Conservation (phyloP, 92 coral and sea anemone genomes). For the Galaxea fascicularis region DNA sequence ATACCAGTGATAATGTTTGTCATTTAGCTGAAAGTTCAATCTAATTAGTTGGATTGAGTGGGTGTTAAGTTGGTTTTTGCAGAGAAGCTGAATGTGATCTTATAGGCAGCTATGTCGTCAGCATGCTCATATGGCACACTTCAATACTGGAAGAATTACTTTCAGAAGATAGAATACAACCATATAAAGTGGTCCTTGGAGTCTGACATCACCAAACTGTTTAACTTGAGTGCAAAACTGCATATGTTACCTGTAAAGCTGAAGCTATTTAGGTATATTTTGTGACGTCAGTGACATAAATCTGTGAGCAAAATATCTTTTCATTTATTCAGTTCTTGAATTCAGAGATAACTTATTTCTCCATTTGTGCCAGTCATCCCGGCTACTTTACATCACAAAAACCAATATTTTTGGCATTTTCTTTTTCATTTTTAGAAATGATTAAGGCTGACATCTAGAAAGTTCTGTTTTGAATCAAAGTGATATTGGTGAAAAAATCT, state of each 20-base stretch:
- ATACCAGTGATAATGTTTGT: not conserved
- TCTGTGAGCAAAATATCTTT: too few species aligned
- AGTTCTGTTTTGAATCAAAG: not conserved
- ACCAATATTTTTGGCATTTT: constrained; percentile 9
- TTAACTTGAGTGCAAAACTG: not conserved
- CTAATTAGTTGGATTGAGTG: not conserved
- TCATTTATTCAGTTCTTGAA: not conserved
- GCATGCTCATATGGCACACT: not conserved
- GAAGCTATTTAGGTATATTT: not conserved
- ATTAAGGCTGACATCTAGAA: constrained; percentile 19
- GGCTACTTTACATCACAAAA: not conserved
- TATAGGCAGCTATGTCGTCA: not conserved
- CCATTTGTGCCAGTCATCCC: not conserved
- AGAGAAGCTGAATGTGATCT: not conserved
- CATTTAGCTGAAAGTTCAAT: not conserved
- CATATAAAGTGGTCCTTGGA: not conserved
- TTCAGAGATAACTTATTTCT: not conserved
- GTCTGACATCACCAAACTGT: constrained; percentile 1
- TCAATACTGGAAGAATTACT: not conserved
- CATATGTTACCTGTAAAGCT: not conserved
- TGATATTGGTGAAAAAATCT: constrained; percentile 24
- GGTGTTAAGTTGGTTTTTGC: not conserved
- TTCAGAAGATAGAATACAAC: not conserved
- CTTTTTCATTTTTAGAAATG: constrained; percentile 13
- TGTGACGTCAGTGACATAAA: too few species aligned